phyloP scores from a whole-genome alignment of 1,140 invertebrate genomes.

The Zaprionus gabonicus region DNA sequence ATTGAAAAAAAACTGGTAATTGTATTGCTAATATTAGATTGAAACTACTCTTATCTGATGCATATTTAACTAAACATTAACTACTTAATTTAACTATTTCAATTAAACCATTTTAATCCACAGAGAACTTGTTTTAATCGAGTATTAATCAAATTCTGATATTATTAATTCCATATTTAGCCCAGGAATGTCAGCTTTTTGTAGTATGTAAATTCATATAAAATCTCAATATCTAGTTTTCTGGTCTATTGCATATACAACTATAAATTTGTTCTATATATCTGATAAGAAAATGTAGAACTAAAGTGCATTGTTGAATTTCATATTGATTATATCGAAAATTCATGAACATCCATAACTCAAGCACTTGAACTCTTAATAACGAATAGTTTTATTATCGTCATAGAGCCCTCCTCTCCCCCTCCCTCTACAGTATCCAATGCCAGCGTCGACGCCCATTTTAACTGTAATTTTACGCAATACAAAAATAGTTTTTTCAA shows the following conservation, averaged over 20 bases:
- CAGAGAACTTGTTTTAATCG: no score
- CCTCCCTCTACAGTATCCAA: background rate
- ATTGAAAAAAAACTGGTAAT: no score
- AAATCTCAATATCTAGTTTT: no score
- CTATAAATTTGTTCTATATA: background rate
- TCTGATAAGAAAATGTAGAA: background rate
- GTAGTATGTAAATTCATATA: no score
- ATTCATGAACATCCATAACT: background rate
- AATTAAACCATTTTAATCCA: no score
- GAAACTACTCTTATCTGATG: no score
- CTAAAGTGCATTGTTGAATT: background rate
- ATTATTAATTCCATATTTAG: no score
- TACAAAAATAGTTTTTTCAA: slow-evolving; percentile 7
- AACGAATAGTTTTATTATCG: background rate
- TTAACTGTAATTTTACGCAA: slow-evolving; percentile 6
- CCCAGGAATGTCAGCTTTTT: no score
- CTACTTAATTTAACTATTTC: no score
- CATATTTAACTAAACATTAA: no score
- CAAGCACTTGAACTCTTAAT: background rate
- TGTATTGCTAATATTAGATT: background rate
- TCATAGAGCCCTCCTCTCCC: background rate
- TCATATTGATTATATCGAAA: background rate
- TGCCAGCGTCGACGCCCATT: background rate
- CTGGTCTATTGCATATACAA: no score
- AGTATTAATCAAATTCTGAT: no score